Percentiles rank a stretch among this genome's conserved stretches.
Evolutionary conservation across 2,888 invertebrate species (phyloP).

Genomic region (Xestoiulus laeticollis): DNA sequence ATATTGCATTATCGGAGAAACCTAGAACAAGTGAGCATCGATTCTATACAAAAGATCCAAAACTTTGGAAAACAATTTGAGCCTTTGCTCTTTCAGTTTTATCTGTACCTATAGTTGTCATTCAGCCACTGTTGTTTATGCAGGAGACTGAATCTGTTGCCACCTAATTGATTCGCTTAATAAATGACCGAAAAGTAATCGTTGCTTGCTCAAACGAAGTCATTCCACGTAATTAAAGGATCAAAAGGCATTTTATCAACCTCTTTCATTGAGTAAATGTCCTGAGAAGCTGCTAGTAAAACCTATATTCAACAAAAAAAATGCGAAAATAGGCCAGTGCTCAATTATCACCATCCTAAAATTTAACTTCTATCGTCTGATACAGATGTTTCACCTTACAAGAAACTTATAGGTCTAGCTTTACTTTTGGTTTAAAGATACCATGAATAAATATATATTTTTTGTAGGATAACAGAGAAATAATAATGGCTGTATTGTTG

Average conservation of each 20-base stretch:
- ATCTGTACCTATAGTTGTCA: not conserved
- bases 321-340: not conserved
- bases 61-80: not conserved
- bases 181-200: constrained; percentile 16
- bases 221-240: constrained; percentile 5
- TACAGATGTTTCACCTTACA: no score
- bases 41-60: not conserved
- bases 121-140: not conserved
- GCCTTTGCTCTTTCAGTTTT: not conserved
- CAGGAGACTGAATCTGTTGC: not conserved
- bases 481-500: no score
- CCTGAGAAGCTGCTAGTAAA: not conserved
- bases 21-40: not conserved
- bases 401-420: no score
- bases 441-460: no score
- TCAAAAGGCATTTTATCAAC: constrained; percentile 20
- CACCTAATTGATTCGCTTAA: constrained; percentile 19
- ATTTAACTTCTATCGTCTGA: no score
- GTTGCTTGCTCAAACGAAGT: constrained; percentile 26
- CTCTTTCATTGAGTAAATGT: not conserved
- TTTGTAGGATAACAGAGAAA: no score
- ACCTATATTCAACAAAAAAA: not conserved
- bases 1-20: not conserved
- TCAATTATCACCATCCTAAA: not conserved
- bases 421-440: no score